Evolutionary conservation across 2,797 vertebrate genomes (phyloP).

Genomic region (Catostomus latipinnis): DNA sequence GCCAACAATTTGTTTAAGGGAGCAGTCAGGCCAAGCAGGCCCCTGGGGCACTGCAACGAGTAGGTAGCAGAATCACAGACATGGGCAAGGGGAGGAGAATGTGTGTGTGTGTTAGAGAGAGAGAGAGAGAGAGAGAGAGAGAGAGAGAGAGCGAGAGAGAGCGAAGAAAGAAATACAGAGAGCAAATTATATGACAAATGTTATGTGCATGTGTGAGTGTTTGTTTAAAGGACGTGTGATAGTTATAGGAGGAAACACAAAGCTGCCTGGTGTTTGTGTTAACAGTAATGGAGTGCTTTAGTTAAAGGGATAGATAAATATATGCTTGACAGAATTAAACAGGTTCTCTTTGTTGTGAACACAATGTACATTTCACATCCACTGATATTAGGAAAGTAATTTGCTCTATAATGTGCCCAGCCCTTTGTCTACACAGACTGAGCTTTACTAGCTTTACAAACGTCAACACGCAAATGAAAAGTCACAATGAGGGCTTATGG

Average conservation of each 20-base stretch:
- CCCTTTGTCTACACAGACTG: conserved; percentile 58
- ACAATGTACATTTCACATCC: conserved; percentile 52
- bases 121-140: too few relatives aligned
- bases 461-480: conserved; percentile 48
- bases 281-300: conserved; percentile 58
- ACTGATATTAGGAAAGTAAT: conserved; percentile 57
- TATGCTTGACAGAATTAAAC: conserved; percentile 42
- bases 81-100: conserved; percentile 53
- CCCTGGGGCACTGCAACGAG: conserved; percentile 71
- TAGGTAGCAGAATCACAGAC: conserved; percentile 63
- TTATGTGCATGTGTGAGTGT: conserved; percentile 35
- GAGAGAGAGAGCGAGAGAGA: too few relatives aligned
- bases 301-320: conserved; percentile 49
- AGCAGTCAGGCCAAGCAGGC: conserved; percentile 70
- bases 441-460: conserved; percentile 33
- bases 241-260: background rate
- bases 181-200: conserved; percentile 9
- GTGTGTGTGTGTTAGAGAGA: conserved; percentile 38
- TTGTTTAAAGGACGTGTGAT: conserved; percentile 25
- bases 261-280: conserved; percentile 19
- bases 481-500: conserved; percentile 55
- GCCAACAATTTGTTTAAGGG: conserved; percentile 81
- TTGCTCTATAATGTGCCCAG: conserved; percentile 50
- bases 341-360: conserved; percentile 42
- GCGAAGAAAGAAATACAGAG: background rate